Base-by-base conservation (phyloP, 2,113 vertebrate genomes). In the Martes martes region DNA sequence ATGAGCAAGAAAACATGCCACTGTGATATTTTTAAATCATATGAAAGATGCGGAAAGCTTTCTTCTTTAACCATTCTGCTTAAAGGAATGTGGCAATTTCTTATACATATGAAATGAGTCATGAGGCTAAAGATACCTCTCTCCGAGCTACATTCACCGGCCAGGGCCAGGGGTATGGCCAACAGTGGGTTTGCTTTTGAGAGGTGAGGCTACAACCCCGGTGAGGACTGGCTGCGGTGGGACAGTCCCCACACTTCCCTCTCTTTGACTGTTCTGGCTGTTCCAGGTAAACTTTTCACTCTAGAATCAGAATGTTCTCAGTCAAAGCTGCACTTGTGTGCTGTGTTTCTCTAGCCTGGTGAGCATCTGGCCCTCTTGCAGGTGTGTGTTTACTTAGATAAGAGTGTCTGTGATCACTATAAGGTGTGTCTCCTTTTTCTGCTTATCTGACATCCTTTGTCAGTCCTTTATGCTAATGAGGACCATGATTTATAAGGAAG, bases 321-420 rank as follows among this genome's bases (percentile, higher is more conserved):
- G 69, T 28, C 28, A 0, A 90, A 92, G 61, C 42, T 45, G 42
- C 14, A 47, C 9, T 21, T 45, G 31, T 28, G 4, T 50, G 28
- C 19, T 47, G 11, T 65, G 47, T 67, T 81, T 92, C 24, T 65
- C 50, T 59, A 85, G 59, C 23, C 50, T 24, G 1, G 42, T 42
- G 10, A 87, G 23, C 28, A 42, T 47, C 47, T 76, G 42, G 28
- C 55, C 80, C 23, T 65, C 76, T 95, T 6, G 0, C 6, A 65
- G 47, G 26, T 78, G 23, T 23, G 18, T 39, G 74, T 36, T 80
- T 87, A 84, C 33, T 86, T 24, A 24, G n/a, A 67, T 71, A 45
- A 65, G 93, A 92, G 82, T 93, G 93, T 96, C 92, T 74, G 33
- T 76, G n/a, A 50, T 81, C 87, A 52, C 57, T 19, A n/a, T 16